A percentile compares a stretch with the other conserved stretches of the same genome.
Conservation (phyloP, 2,113 vertebrate genomes). For the Pao palembangensis region DNA sequence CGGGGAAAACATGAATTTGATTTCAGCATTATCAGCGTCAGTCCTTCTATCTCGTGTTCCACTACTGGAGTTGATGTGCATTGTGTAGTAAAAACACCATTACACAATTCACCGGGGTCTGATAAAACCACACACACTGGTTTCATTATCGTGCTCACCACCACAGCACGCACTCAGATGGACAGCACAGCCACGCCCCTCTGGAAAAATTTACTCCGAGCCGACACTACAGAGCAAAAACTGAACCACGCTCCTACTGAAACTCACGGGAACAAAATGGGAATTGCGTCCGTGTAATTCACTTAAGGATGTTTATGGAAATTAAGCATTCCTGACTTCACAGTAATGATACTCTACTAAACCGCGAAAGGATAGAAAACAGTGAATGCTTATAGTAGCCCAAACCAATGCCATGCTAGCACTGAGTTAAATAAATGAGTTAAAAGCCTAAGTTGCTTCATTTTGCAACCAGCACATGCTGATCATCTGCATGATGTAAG, state of each 20-base stretch:
- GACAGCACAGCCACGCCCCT: conserved; percentile 10
- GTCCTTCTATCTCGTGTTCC: conserved; percentile 22
- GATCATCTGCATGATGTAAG: background rate
- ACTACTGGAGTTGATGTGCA: conserved; percentile 20
- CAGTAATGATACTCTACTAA: background rate
- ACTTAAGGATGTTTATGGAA: conserved; percentile 3
- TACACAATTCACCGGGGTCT: conserved; percentile 21
- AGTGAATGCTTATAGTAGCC: background rate
- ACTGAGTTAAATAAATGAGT: background rate
- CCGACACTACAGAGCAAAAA: conserved; percentile 22
- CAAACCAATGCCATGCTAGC: background rate
- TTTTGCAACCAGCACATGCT: background rate
- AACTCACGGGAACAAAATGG: conserved; percentile 2
- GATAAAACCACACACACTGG: conserved; percentile 22
- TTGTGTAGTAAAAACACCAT: conserved; percentile 10
- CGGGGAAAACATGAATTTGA: conserved; percentile 58
- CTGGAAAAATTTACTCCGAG: conserved; percentile 2
- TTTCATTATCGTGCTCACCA: conserved; percentile 28
- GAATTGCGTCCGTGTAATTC: conserved; percentile 5
- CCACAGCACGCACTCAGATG: conserved; percentile 23
- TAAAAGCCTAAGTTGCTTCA: background rate
- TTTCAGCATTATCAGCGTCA: conserved; percentile 40
- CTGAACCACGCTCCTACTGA: conserved; percentile 11
- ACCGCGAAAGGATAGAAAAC: background rate
- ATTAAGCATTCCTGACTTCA: background rate